Evolutionary conservation across 2,888 invertebrate genomes (phyloP).

Genomic region (Ichneumon xanthorius): DNA sequence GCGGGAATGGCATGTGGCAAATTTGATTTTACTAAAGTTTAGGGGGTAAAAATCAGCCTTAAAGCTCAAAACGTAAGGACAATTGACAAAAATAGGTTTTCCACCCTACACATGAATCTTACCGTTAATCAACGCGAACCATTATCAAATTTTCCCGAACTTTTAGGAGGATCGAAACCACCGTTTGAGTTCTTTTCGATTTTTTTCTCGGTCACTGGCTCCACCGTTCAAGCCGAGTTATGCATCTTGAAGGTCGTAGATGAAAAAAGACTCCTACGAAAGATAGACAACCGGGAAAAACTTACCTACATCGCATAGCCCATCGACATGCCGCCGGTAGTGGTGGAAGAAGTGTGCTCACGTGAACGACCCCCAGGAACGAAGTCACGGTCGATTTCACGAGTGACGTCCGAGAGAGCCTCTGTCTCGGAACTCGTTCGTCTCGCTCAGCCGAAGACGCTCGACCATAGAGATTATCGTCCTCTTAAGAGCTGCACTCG

Average conservation of each 20-base stretch:
- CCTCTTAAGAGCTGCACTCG: slow-evolving; percentile 42
- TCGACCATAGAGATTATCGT: slow-evolving; percentile 48
- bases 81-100: too few species aligned
- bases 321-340: slow-evolving; percentile 11
- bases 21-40: too few species aligned
- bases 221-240: too few species aligned
- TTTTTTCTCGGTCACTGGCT: background rate
- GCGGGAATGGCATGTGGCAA: too few species aligned
- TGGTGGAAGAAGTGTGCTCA: slow-evolving; percentile 37
- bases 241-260: background rate
- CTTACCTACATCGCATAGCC: background rate
- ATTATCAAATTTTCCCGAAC: background rate
- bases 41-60: too few species aligned
- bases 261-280: background rate
- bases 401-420: slow-evolving; percentile 37
- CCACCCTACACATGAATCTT: too few species aligned
- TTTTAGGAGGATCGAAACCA: background rate
- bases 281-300: slow-evolving; percentile 43
- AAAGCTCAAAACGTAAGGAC: too few species aligned
- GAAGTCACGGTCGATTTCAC: slow-evolving; percentile 65
- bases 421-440: slow-evolving; percentile 61
- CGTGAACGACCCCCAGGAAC: slow-evolving; percentile 36
- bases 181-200: background rate
- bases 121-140: background rate
- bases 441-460: slow-evolving; percentile 60